Evolutionary conservation across 2,888 invertebrate genomes (phyloP), one percentile per base, ranked within the genome.

Genomic region (Rhagophthalmus giganteus): DNA sequence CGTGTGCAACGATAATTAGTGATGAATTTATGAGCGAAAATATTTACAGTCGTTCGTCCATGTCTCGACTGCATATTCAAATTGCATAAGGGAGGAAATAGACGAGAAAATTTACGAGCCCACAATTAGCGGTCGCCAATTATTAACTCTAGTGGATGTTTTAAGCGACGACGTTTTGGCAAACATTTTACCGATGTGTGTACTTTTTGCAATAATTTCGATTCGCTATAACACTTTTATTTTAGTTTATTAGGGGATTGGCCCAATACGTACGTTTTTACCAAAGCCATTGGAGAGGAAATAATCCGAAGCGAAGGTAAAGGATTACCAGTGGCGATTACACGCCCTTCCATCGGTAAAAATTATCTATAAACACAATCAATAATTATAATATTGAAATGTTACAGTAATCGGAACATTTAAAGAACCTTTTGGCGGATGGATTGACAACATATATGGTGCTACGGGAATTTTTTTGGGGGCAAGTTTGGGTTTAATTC

Each of bases 261-360:
- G 72, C 88, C 88, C 0, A 89, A 89, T 69, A 86, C 86, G 0
- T 88, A 88, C 70, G 80, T 85, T 0, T 86, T 82, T 67, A 85
- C 87, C 0, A 89, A 90, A 72, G 83, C 85, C 5, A 66, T 88
- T 10, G 85, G 83, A 0, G 90, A 90, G 65, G 79, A 82, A 40
- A 63, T 81, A 2, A 73, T 88, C 1, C 69, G 78, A 15, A 77
- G 74, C 46, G 79, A 82, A 63, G 74, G 79, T 0, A 62, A 69
- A 2, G 75, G 74, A n/a, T 65, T 90, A 4, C 87, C 88, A 0
- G 66, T 84, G 0, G 82, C 81, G 47, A 80, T 90, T 30, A 78
- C 87, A 26, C 73, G 90, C 49, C 88, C 90, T 0, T 83, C 87
- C 2, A 83, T 85, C 55, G 79, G 76, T 74, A 64, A 62, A 6